Evolutionary conservation across 2,113 vertebrate species (phyloP), one percentile per base, ranked within the genome.

Genomic region (Calypte anna): DNA sequence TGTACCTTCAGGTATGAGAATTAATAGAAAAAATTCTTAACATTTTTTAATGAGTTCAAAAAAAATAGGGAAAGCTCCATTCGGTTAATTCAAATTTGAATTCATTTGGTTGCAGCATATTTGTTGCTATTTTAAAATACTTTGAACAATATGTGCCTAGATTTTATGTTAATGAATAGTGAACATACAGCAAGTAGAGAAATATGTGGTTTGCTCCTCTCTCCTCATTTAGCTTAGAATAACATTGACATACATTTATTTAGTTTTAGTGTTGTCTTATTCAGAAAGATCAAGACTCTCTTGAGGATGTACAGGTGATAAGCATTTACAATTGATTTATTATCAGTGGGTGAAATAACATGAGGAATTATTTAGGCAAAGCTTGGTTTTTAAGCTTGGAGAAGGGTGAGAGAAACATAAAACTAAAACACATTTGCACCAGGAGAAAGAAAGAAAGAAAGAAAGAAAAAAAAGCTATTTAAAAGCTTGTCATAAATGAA

Each of bases 401-500:
- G 36, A 90, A 76, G n/a, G 16, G 20, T 27, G 48, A 92, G 53
- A 50, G 50, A 74, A 86, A 62, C 44, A 50, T 90, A 96, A 97
- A 96, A 96, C 96, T 95, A 97, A 97, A 97, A 55, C 53, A 92
- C 53, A 67, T 94, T 97, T 74, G 96, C 86, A 94, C 93, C 69
- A 92, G 82, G 40, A 40, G 40, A 63, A 88, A 28, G 46, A 75
- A 92, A 94, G 97, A 98, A 98, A 97, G 82, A 62, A 88, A 28
- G 46, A 64, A 88, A 28, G 46, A 75, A 92, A 94, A 80, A 97
- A 98, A 98, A 97, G 80, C 61, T 6, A 90, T 95, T 97, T 95
- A 96, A 98, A 97, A 95, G 78, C 89, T 87, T 94, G 93, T 96
- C 92, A 96, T 96, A 97, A 98, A 97, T 95, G 97, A 98, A 98